A percentile compares a stretch with the other conserved stretches of the same genome.
These are phyloP conservation scores for Equus przewalskii DNA, from an alignment of 2,113 vertebrate genomes.

Conservation along the genomic window DNA sequence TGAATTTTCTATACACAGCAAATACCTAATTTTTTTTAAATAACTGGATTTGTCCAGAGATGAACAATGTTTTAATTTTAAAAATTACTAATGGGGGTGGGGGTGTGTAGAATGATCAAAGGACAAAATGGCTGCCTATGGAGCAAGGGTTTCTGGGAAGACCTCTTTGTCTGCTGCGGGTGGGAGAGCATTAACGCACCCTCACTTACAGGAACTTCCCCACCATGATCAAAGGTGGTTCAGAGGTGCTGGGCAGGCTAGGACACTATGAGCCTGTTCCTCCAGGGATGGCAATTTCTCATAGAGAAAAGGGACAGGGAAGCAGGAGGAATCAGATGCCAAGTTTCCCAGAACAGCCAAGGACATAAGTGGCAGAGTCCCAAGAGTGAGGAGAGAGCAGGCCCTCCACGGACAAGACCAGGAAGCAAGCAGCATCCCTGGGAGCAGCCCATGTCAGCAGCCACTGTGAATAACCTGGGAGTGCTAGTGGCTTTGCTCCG, in stretches of 20 bases:
- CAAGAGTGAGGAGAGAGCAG: background rate
- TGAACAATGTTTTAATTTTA: background rate
- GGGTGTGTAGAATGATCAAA: background rate
- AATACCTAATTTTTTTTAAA: background rate
- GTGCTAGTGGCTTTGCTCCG: background rate
- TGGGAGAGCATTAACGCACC: no score
- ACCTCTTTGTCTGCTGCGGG: background rate
- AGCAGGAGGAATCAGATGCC: slow-evolving; percentile 19
- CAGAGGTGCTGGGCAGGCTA: background rate
- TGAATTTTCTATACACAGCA: background rate
- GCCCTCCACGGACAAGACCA: background rate
- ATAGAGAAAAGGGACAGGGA: slow-evolving; percentile 23
- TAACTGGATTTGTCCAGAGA: background rate
- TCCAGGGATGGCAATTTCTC: background rate
- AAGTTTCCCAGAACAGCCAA: background rate
- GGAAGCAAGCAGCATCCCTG: background rate
- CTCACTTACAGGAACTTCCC: slow-evolving; percentile 37
- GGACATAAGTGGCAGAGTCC: background rate
- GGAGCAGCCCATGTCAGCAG: background rate
- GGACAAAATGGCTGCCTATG: slow-evolving; percentile 62
- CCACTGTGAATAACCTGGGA: background rate
- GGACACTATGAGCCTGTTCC: background rate
- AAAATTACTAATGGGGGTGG: background rate
- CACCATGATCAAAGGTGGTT: fast-evolving
- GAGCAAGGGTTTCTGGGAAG: slow-evolving; percentile 51